Evolutionary conservation across 2,888 invertebrate species (phyloP).

Genomic region (Trissolcus japonicus): DNA sequence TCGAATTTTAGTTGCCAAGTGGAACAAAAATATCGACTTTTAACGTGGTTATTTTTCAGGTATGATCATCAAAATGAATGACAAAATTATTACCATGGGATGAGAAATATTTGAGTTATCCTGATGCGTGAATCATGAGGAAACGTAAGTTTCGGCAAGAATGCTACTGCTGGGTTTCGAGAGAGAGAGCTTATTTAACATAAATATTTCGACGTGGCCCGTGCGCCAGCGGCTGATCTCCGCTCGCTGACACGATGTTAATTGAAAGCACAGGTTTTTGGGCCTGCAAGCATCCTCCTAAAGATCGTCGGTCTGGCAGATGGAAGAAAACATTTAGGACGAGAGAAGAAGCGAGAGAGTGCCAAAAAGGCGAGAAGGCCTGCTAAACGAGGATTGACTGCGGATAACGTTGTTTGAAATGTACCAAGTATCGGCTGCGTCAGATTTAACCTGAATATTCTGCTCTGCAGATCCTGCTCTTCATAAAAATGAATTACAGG

Average conservation of each 20-base stretch:
- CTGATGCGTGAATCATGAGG: slow-evolving; percentile 13
- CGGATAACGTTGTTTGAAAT: slow-evolving; percentile 6
- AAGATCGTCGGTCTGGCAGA: slow-evolving; percentile 10
- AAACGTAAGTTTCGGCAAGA: not conserved
- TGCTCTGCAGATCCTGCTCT: too few relatives aligned
- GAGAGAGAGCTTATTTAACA: slow-evolving; percentile 62
- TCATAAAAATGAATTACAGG: too few relatives aligned
- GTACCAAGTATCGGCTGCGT: too few relatives aligned
- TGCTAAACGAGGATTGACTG: slow-evolving; percentile 46
- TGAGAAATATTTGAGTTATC: too few relatives aligned
- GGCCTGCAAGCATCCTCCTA: slow-evolving; percentile 46
- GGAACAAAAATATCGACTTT: too few relatives aligned
- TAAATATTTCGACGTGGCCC: slow-evolving; percentile 69
- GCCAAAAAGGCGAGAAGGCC: slow-evolving; percentile 29
- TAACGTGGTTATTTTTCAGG: not conserved
- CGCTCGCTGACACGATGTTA: slow-evolving; percentile 70
- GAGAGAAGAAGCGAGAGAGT: slow-evolving; percentile 16
- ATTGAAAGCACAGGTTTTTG: slow-evolving; percentile 67
- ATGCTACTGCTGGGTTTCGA: slow-evolving; percentile 24
- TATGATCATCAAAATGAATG: not conserved
- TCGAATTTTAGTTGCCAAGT: too few relatives aligned
- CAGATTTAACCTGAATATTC: too few relatives aligned
- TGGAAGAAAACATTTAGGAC: slow-evolving; percentile 19
- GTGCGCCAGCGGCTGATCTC: slow-evolving; percentile 66
- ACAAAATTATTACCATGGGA: not conserved